Percentiles rank a stretch among this genome's conserved stretches.
phyloP scores from a whole-genome alignment of 2,888 invertebrate species.

The Thelaira solivaga region DNA sequence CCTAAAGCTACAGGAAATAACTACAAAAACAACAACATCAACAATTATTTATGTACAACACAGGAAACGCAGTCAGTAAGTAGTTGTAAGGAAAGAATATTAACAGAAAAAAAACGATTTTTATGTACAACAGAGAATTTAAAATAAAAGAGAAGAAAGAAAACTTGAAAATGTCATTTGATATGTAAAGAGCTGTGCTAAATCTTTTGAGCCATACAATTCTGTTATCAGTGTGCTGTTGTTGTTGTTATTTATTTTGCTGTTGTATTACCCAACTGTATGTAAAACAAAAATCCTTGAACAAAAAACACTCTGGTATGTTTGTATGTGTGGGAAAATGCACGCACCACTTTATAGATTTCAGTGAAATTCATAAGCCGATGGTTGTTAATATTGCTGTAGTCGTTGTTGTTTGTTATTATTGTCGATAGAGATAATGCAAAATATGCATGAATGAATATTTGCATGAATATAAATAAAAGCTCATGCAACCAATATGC shows the following conservation, averaged over 20 bases:
- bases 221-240: background rate
- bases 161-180: conserved; percentile 43
- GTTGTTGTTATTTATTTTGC: background rate
- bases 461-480: background rate
- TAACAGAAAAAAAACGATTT: background rate
- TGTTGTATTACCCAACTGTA: conserved; percentile 34
- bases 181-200: conserved; percentile 1
- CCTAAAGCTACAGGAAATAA: conserved; percentile 8
- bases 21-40: background rate
- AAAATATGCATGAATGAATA: conserved; percentile 3
- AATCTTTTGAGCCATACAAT: conserved; percentile 22
- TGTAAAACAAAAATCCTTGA: conserved; percentile 46
- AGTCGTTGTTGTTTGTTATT: conserved; percentile 8
- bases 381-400: background rate
- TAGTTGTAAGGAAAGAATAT: background rate
- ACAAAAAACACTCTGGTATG: conserved; percentile 7
- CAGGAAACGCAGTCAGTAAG: background rate
- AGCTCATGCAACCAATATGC: conserved; percentile 34
- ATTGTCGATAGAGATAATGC: background rate
- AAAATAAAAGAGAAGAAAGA: background rate
- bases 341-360: conserved; percentile 12
- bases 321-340: background rate
- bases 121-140: too few species aligned
- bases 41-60: background rate
- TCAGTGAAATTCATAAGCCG: conserved; percentile 37